Evolutionary conservation across 2,888 invertebrate genomes (phyloP).

Genomic region (Neoaliturus tenellus): DNA sequence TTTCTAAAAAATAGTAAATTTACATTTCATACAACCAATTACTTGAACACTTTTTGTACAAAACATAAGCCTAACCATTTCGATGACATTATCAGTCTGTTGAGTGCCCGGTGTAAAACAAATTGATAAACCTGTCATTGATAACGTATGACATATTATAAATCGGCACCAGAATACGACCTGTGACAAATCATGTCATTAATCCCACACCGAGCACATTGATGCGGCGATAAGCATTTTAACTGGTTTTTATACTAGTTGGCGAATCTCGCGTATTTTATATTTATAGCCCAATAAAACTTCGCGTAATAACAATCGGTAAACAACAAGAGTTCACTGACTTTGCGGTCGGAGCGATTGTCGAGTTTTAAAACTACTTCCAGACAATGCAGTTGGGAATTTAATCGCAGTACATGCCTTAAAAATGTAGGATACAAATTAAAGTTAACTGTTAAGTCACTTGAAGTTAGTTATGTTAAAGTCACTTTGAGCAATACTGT

Average conservation of each 20-base stretch:
- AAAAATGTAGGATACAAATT: too few relatives aligned
- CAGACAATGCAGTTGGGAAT: neutral
- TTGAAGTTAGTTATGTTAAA: too few relatives aligned
- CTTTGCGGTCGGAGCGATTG: neutral
- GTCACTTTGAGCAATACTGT: too few relatives aligned
- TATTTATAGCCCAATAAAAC: neutral
- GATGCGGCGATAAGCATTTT: neutral
- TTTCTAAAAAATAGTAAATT: too few relatives aligned
- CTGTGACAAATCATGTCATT: neutral
- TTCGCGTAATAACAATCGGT: neutral
- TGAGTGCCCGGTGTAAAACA: too few relatives aligned
- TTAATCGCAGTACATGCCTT: too few relatives aligned
- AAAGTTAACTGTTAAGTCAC: too few relatives aligned
- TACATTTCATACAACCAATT: too few relatives aligned
- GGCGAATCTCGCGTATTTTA: neutral
- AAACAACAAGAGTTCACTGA: conserved; percentile 13
- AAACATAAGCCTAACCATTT: too few relatives aligned
- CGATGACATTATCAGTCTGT: too few relatives aligned
- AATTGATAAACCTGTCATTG: neutral
- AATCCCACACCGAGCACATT: neutral
- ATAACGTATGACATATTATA: neutral
- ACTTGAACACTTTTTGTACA: too few relatives aligned
- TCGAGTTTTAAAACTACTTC: neutral
- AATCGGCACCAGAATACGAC: neutral
- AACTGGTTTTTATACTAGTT: neutral